A percentile compares a stretch with the other conserved stretches of the same genome.
phyloP scores from a whole-genome alignment of 2,888 invertebrate genomes.

The Prenolepis imparis region DNA sequence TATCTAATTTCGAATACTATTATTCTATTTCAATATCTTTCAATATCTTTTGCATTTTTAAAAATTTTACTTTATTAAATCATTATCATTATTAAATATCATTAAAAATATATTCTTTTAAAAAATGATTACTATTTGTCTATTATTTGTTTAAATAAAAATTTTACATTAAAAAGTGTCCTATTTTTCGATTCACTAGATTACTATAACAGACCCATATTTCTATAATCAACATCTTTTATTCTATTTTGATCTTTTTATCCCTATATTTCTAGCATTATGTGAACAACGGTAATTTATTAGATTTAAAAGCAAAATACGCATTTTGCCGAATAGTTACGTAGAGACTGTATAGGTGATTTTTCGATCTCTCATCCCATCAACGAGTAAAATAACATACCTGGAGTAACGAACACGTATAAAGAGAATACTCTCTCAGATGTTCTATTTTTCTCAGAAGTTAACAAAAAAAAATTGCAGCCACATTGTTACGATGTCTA shows the following conservation, averaged over 20 bases:
- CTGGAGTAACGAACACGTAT: slow-evolving; percentile 73
- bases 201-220: not conserved
- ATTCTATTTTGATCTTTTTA: slow-evolving; percentile 5
- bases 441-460: slow-evolving; percentile 74
- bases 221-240: not conserved
- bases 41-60: not conserved
- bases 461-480: slow-evolving; percentile 64
- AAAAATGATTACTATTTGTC: not conserved
- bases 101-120: not conserved
- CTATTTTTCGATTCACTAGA: not conserved
- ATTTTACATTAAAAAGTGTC: not conserved
- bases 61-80: not conserved
- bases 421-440: slow-evolving; percentile 65
- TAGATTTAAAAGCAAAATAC: slow-evolving; percentile 60
- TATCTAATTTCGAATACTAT: not conserved
- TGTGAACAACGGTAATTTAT: slow-evolving; percentile 52
- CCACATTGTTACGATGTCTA: slow-evolving; percentile 72
- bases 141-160: not conserved
- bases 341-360: slow-evolving; percentile 49
- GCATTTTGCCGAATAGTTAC: slow-evolving; percentile 38
- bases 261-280: slow-evolving; percentile 20
- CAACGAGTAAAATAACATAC: slow-evolving; percentile 66
- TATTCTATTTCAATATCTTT: not conserved
- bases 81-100: too few relatives aligned
- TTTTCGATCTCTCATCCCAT: slow-evolving; percentile 60